Percentiles rank a stretch among this genome's conserved stretches.
Conservation (phyloP, 2,888 invertebrate genomes). For the Napeogenes sylphis region DNA sequence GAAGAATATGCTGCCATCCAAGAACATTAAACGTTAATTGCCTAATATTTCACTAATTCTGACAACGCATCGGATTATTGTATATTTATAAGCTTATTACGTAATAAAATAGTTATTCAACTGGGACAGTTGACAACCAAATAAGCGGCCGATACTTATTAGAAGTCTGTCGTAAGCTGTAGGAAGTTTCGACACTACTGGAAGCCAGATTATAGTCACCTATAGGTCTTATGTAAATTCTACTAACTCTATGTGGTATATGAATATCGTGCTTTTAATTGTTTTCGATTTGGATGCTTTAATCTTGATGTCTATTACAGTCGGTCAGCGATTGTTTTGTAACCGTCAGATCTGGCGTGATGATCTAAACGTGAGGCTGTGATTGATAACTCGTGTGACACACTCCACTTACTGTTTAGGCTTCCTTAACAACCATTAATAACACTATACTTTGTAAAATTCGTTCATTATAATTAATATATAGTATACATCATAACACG, state of each 20-base stretch:
- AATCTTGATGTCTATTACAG: slow-evolving; percentile 14
- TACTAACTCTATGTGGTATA: slow-evolving; percentile 8
- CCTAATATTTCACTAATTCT: slow-evolving; percentile 27
- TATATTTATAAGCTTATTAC: slow-evolving; percentile 51
- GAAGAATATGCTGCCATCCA: background rate
- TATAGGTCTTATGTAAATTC: slow-evolving; percentile 53
- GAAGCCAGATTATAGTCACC: slow-evolving; percentile 50
- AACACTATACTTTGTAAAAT: background rate
- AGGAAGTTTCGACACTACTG: slow-evolving; percentile 64
- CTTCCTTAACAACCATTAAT: slow-evolving; percentile 17
- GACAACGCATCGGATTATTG: slow-evolving; percentile 32
- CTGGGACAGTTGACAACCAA: slow-evolving; percentile 60
- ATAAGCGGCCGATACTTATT: slow-evolving; percentile 54
- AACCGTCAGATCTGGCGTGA: slow-evolving; percentile 37
- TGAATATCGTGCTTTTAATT: slow-evolving; percentile 39
- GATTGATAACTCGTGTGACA: slow-evolving; percentile 66
- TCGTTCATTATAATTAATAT: background rate
- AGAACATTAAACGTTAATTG: slow-evolving; percentile 28
- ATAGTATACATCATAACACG: no score
- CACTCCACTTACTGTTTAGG: slow-evolving; percentile 53
- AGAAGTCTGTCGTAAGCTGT: slow-evolving; percentile 55
- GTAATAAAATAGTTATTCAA: slow-evolving; percentile 64
- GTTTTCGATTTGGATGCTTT: slow-evolving; percentile 28
- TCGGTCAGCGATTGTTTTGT: slow-evolving; percentile 35
- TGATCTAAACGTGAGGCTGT: slow-evolving; percentile 41